Conservation (phyloP, 2,113 vertebrate genomes). For the Hemibagrus wyckioides region DNA sequence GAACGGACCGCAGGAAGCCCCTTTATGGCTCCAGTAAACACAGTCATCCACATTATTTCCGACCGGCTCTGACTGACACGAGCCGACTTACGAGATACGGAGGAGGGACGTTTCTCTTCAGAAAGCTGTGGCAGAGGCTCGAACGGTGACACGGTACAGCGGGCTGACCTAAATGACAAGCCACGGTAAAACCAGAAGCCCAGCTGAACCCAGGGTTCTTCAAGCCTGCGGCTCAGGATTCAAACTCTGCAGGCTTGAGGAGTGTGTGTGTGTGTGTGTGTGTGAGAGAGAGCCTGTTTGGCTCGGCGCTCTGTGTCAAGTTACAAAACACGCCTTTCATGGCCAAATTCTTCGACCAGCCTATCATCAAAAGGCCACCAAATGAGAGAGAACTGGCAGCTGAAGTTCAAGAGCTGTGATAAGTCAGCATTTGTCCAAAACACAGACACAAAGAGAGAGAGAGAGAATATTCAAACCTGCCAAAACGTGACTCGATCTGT, state of each 20-base stretch:
- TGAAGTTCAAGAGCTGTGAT: slow-evolving; percentile 27
- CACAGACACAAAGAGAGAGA: background rate
- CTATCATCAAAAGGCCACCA: slow-evolving; percentile 49
- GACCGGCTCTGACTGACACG: background rate
- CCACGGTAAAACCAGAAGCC: slow-evolving; percentile 56
- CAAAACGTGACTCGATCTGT: background rate
- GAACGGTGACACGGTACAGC: slow-evolving; percentile 6
- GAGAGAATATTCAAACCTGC: background rate
- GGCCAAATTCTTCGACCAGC: slow-evolving; percentile 49
- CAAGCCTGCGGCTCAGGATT: slow-evolving; percentile 31
- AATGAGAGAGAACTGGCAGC: slow-evolving; percentile 48
- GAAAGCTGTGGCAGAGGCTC: slow-evolving; percentile 50
- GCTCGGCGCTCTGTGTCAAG: slow-evolving; percentile 47
- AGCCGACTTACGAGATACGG: background rate
- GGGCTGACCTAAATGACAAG: slow-evolving; percentile 60
- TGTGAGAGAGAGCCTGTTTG: background rate
- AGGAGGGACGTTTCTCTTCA: background rate
- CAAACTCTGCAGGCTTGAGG: slow-evolving; percentile 27
- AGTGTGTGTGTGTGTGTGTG: slow-evolving; percentile 8
- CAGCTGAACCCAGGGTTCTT: slow-evolving; percentile 48
- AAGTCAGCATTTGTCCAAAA: slow-evolving; percentile 5
- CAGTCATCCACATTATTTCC: slow-evolving; percentile 22
- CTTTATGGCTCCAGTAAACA: background rate
- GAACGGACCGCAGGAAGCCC: slow-evolving; percentile 22
- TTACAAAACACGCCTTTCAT: slow-evolving; percentile 54